Evolutionary conservation across 2,888 invertebrate genomes (phyloP).

Genomic region (Eristalis tenax): DNA sequence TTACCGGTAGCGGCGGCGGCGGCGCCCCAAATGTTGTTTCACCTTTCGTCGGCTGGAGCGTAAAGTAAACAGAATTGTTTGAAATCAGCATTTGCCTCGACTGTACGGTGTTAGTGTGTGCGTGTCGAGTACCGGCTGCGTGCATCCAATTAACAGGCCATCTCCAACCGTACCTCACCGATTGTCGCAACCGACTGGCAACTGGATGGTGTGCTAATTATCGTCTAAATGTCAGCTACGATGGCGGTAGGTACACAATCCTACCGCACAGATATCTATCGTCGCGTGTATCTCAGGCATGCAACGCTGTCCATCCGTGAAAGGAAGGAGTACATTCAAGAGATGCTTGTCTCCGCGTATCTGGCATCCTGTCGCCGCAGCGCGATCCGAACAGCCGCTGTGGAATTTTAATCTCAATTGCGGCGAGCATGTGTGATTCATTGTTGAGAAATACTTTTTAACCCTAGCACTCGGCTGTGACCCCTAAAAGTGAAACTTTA

Average conservation of each 20-base stretch:
- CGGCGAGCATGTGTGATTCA: conserved; percentile 24
- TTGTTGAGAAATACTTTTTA: conserved; percentile 4
- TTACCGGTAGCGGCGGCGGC: background rate
- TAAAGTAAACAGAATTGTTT: conserved; percentile 49
- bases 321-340: conserved; percentile 24
- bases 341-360: conserved; percentile 36
- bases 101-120: background rate
- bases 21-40: conserved; percentile 21
- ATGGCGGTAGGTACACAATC: background rate
- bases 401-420: conserved; percentile 24
- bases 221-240: background rate
- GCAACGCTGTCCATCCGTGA: background rate
- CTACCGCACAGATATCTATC: background rate
- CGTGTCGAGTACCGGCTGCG: conserved; percentile 7
- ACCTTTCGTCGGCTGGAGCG: conserved; percentile 45
- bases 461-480: conserved; percentile 29
- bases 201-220: conserved; percentile 61
- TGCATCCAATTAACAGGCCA: conserved; percentile 59
- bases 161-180: conserved; percentile 39
- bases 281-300: background rate
- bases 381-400: background rate
- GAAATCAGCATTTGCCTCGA: conserved; percentile 44
- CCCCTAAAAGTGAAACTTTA: conserved; percentile 47
- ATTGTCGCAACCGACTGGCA: conserved; percentile 29
- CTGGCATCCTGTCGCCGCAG: background rate